Percentiles rank a stretch among this genome's conserved stretches.
Conservation (phyloP, 1,140 invertebrate species). For the Hylyphantes graminicola region DNA sequence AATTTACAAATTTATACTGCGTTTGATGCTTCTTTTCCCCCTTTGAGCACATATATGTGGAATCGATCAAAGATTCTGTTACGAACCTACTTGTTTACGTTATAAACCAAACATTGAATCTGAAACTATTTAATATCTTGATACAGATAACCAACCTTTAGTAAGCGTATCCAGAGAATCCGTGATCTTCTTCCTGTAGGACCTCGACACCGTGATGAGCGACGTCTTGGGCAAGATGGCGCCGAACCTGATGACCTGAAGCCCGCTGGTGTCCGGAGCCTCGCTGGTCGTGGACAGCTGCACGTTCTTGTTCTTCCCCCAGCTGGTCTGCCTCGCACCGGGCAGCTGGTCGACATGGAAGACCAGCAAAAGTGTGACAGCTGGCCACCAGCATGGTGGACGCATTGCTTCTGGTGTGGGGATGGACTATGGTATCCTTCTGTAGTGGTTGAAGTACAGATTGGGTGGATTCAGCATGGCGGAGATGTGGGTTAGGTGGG, state of each 20-base stretch:
- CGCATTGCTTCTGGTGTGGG: slow-evolving; percentile 33
- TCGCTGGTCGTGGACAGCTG: neutral
- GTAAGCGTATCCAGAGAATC: slow-evolving; percentile 74
- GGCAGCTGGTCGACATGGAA: neutral
- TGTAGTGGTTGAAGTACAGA: slow-evolving; percentile 7
- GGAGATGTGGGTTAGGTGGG: too few relatives aligned
- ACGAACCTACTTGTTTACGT: too few relatives aligned
- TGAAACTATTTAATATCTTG: too few relatives aligned
- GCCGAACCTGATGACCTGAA: slow-evolving; percentile 68
- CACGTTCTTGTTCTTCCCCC: neutral
- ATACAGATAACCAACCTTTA: slow-evolving; percentile 72
- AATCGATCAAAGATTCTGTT: too few relatives aligned
- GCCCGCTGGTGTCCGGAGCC: neutral
- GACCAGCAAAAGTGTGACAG: neutral
- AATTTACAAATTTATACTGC: too few relatives aligned
- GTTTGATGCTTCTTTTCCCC: too few relatives aligned
- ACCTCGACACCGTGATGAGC: slow-evolving; percentile 74
- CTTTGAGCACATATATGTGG: too few relatives aligned
- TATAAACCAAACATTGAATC: too few relatives aligned
- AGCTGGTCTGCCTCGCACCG: neutral
- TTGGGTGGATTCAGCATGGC: slow-evolving; percentile 15
- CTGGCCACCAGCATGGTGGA: slow-evolving; percentile 17
- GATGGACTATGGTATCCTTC: slow-evolving; percentile 4
- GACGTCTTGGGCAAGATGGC: slow-evolving; percentile 80
- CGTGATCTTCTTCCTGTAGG: slow-evolving; percentile 77